phyloP scores from a whole-genome alignment of 2,113 vertebrate species.

The Heliornis fulica region DNA sequence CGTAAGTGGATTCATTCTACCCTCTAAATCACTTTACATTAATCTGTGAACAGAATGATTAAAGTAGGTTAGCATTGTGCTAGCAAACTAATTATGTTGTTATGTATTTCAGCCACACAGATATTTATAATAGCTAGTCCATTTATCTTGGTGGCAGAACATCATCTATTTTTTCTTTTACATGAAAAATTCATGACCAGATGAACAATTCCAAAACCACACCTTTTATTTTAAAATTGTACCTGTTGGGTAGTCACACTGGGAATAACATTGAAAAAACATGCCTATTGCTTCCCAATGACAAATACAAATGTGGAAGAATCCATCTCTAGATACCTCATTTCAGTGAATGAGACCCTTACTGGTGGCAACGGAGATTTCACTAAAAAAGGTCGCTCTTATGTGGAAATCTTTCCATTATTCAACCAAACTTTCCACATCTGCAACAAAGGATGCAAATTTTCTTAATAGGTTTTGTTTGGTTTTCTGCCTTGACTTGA shows the following conservation, averaged over 20 bases:
- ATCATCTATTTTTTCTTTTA: background rate
- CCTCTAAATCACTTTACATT: conserved; percentile 74
- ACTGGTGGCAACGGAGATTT: background rate
- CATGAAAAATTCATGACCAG: background rate
- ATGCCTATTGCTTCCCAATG: background rate
- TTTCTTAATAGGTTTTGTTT: too few relatives aligned
- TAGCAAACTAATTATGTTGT: conserved; percentile 76
- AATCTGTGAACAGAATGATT: conserved; percentile 70
- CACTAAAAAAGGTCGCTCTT: background rate
- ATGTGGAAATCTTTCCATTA: background rate
- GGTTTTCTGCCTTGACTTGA: too few relatives aligned
- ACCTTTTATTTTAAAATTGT: background rate
- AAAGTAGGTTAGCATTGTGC: conserved; percentile 71
- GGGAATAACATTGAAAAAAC: background rate
- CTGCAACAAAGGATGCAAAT: background rate
- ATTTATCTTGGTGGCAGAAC: conserved; percentile 77
- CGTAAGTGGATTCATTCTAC: conserved; percentile 75
- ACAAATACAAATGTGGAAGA: background rate
- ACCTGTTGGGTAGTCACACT: background rate
- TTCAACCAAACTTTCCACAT: background rate
- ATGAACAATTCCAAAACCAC: background rate
- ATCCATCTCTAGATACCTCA: background rate
- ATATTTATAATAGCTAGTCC: conserved; percentile 56
- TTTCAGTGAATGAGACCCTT: background rate
- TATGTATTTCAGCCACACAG: conserved; percentile 70